Conservation (phyloP, 2,113 vertebrate species). For the Epinephelus fuscoguttatus region DNA sequence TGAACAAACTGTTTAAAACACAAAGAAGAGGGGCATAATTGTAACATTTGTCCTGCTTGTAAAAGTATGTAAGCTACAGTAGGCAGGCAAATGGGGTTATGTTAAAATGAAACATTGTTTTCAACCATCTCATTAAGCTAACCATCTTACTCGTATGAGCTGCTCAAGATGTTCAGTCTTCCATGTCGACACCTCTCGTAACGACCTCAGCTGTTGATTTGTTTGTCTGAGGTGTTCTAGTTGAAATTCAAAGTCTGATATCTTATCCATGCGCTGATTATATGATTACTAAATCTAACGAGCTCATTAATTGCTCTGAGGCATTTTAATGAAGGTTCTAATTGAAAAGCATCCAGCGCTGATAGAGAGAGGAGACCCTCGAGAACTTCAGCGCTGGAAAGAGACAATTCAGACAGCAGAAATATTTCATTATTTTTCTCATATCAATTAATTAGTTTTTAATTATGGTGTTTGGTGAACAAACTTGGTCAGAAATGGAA, state of each 20-base stretch:
- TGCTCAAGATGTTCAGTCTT: constrained; percentile 15
- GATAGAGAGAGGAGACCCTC: constrained; percentile 44
- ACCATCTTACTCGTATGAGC: not conserved
- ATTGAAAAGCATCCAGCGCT: constrained; percentile 64
- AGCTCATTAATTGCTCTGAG: constrained; percentile 66
- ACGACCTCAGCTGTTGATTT: constrained; percentile 52
- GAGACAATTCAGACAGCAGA: constrained; percentile 11
- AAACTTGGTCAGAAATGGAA: constrained; percentile 39
- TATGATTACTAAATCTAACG: constrained; percentile 64
- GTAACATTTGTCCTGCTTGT: not conserved
- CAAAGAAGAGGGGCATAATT: no score
- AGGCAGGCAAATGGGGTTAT: not conserved
- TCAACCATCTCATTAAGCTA: not conserved
- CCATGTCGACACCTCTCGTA: not conserved
- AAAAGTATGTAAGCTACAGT: not conserved
- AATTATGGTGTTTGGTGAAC: constrained; percentile 25
- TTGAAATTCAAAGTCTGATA: constrained; percentile 59
- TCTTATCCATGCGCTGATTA: constrained; percentile 57
- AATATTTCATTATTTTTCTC: constrained; percentile 45
- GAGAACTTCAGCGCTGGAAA: constrained; percentile 17
- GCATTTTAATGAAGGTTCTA: constrained; percentile 72
- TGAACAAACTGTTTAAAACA: no score
- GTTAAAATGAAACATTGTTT: not conserved
- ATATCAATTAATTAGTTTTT: constrained; percentile 54
- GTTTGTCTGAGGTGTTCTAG: constrained; percentile 54